Conservation (phyloP, 2,113 vertebrate species). For the Solea solea region DNA sequence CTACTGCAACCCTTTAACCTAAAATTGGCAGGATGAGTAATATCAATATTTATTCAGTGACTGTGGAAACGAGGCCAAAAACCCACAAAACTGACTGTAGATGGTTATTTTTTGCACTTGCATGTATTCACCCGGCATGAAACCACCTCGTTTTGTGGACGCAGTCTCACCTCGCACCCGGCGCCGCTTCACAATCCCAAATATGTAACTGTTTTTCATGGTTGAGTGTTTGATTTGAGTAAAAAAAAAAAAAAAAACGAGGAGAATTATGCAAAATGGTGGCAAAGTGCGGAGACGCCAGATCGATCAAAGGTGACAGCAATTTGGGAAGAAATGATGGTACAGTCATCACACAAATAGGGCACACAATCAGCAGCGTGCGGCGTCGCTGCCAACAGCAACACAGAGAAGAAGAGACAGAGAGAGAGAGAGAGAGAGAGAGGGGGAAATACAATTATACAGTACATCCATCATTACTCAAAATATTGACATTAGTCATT, state of each 20-base stretch:
- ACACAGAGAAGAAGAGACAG: conserved; percentile 1
- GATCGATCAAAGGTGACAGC: conserved; percentile 68
- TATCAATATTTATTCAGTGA: too few relatives aligned
- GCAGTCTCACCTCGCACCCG: neutral
- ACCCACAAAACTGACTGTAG: too few relatives aligned
- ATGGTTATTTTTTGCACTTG: too few relatives aligned
- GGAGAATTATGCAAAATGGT: conserved; percentile 48
- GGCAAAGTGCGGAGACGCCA: conserved; percentile 30
- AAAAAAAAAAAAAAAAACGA: conserved; percentile 3
- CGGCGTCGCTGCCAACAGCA: neutral
- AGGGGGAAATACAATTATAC: conserved; percentile 23
- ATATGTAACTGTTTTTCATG: conserved; percentile 3
- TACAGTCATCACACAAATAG: conserved; percentile 54
- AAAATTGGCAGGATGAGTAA: too few relatives aligned
- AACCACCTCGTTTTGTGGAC: too few relatives aligned
- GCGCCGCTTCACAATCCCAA: neutral
- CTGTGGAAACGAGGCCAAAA: too few relatives aligned
- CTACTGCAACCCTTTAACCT: too few relatives aligned
- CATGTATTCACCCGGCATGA: too few relatives aligned
- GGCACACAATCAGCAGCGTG: conserved; percentile 25
- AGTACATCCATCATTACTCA: conserved; percentile 14
- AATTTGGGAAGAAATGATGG: conserved; percentile 56
- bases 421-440: too few relatives aligned
- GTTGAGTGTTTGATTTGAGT: conserved; percentile 20
- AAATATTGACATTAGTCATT: conserved; percentile 41